Conservation (phyloP, 2,797 vertebrate genomes). For the Acipenser oxyrinchus region DNA sequence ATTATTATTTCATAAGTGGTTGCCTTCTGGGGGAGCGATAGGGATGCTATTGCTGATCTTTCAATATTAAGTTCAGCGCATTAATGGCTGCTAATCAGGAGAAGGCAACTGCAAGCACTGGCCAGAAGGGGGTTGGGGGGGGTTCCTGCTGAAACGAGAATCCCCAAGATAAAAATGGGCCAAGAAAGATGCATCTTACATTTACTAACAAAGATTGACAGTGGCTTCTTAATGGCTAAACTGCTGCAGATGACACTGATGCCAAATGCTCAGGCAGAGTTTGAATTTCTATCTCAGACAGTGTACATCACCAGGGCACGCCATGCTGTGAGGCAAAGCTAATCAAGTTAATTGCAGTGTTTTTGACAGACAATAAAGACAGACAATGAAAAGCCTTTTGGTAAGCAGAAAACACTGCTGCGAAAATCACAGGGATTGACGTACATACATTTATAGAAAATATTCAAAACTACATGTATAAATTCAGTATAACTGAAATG, state of each 20-base stretch:
- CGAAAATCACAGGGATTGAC: background rate
- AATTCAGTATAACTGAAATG: too few species aligned
- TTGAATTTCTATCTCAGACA: background rate
- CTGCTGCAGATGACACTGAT: background rate
- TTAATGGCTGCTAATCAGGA: conserved; percentile 22
- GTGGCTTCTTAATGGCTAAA: background rate
- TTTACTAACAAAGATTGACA: background rate
- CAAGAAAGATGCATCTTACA: conserved; percentile 40
- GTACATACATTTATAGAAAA: too few species aligned
- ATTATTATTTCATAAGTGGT: background rate
- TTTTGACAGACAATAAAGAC: conserved; percentile 2
- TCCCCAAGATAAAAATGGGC: conserved; percentile 26
- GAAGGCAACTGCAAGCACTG: conserved; percentile 6
- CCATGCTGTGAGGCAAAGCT: background rate
- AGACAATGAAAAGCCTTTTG: conserved; percentile 5
- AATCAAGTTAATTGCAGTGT: conserved; percentile 1
- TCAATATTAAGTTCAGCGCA: background rate
- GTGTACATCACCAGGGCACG: background rate
- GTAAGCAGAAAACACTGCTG: background rate
- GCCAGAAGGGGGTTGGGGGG: conserved; percentile 14
- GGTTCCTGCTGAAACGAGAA: conserved; percentile 32
- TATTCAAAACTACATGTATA: too few species aligned
- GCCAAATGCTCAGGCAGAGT: background rate
- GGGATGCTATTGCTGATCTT: conserved; percentile 5
- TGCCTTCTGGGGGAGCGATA: background rate